Percentiles rank a stretch among this genome's conserved stretches.
phyloP scores from a whole-genome alignment of 2,113 vertebrate species.

The Isurus oxyrinchus region DNA sequence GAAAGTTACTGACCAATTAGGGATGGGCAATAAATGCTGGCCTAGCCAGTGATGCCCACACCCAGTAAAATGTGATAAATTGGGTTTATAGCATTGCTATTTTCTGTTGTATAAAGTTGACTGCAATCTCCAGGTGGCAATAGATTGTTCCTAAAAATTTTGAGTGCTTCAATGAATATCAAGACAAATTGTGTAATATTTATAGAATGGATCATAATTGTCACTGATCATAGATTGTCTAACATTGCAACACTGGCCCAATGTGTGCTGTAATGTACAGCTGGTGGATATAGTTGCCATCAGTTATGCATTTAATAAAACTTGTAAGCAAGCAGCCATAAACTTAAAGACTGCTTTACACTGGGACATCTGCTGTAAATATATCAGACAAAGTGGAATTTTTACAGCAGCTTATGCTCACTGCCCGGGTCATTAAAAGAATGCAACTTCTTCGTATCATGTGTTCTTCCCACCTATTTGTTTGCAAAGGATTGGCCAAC shows the following conservation, averaged over 20 bases:
- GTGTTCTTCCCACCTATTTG: conserved; percentile 21
- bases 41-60: too few relatives aligned
- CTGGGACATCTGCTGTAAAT: conserved; percentile 19
- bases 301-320: neutral
- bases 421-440: conserved; percentile 29
- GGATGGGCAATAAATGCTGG: too few relatives aligned
- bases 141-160: neutral
- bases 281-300: neutral
- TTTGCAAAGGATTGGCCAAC: conserved; percentile 18
- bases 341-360: neutral
- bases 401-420: neutral
- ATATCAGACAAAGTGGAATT: conserved; percentile 29
- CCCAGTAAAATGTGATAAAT: neutral
- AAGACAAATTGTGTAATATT: neutral
- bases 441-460: conserved; percentile 11
- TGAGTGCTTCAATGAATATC: neutral
- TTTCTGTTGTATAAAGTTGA: neutral
- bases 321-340: neutral
- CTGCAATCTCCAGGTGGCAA: neutral
- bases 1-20: neutral
- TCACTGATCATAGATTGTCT: neutral
- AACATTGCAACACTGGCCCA: neutral
- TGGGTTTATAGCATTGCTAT: neutral
- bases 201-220: neutral
- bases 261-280: neutral